Evolutionary conservation across 2,113 vertebrate genomes (phyloP), one percentile per base, ranked within the genome.

Genomic region (Heterocephalus glaber): DNA sequence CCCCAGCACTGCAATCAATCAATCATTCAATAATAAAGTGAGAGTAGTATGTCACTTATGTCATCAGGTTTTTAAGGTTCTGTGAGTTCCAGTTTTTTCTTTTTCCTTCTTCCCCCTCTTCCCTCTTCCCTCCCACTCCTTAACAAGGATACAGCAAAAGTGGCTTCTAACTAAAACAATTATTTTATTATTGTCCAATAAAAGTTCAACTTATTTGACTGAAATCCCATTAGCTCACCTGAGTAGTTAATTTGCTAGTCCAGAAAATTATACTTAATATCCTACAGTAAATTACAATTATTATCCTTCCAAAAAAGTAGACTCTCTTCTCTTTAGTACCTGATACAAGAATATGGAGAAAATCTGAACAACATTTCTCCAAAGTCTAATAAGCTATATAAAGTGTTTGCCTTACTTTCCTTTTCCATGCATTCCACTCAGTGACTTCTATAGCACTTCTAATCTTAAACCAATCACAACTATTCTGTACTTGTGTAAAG

Each of bases 91-190:
- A 47, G 38, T 77, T 85, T 35, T 56, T 80, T 74, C 54, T 61
- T 80, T 72, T 28, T 22, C 41, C 17, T 17, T 52, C 14, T 41
- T 10, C 49, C 14, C 5, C 8, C 5, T 24, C 22, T 17, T 1
- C 2, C 6, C 26, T 38, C 38, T 7, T 52, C 49, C 54, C 20
- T 10, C n/a, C n/a, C 3, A 13, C 12, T 47, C 12, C 30, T 30
- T 22, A 89, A 85, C 94, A 95, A 91, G 26, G 12, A 72, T 49
- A 90, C 38, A 88, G 95, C 87, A 90, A 95, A 91, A 93, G 56
- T 44, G 91, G 92, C 86, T 89, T 72, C n/a, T 44, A 81, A 76
- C 66, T 94, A 35, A 92, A 94, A 89, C 81, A 83, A 90, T 61
- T 91, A 90, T 81, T 90, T 66, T 72, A 77, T 81, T 93, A 91